Conservation (phyloP, 2,888 invertebrate genomes). For the Philereme transversata region DNA sequence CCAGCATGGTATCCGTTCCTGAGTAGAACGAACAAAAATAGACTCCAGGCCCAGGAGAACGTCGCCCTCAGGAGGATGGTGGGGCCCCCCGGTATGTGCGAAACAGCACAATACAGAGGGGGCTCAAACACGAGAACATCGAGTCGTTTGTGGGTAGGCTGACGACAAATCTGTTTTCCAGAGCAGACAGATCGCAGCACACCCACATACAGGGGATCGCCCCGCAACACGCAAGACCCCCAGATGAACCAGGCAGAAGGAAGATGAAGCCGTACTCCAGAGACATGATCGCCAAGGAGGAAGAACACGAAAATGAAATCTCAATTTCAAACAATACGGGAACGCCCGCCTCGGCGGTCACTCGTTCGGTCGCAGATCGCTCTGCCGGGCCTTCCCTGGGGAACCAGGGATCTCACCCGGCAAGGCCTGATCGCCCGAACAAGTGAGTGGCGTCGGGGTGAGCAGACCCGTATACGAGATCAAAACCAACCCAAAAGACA, state of each 20-base stretch:
- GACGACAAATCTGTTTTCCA: background rate
- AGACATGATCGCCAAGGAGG: background rate
- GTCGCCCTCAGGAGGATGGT: too few species aligned
- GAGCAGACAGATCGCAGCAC: background rate
- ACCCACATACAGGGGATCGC: too few species aligned
- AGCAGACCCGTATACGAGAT: background rate
- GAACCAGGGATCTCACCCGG: too few species aligned
- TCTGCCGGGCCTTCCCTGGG: background rate
- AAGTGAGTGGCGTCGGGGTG: background rate
- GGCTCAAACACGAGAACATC: background rate
- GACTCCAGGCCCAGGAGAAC: too few species aligned
- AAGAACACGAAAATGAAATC: background rate
- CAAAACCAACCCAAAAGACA: background rate
- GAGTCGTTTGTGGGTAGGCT: background rate
- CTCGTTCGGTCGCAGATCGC: background rate
- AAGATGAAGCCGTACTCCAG: background rate
- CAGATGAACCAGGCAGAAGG: background rate
- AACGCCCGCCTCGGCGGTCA: too few species aligned
- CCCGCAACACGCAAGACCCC: background rate
- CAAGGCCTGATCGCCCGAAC: background rate
- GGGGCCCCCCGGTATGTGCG: background rate
- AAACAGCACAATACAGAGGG: background rate
- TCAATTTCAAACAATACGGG: background rate
- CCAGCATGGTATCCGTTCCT: too few species aligned
- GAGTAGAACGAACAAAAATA: too few species aligned